Base-by-base conservation (phyloP, 2,797 vertebrate species). In the Tangara arthus region DNA sequence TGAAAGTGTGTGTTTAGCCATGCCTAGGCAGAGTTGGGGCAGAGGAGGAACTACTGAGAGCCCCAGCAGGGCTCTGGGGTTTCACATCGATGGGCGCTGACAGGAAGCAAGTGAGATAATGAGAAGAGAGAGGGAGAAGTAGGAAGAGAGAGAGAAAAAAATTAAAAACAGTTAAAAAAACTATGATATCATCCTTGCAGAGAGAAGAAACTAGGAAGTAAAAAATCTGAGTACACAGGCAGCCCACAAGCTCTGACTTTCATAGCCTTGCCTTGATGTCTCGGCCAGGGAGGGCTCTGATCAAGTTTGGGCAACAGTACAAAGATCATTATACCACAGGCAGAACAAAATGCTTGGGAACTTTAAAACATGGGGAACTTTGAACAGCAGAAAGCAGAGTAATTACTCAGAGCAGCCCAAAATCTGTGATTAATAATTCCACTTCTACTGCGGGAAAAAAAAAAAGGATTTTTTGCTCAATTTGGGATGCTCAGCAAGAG, bases 81-180 rank as follows among this genome's bases (percentile, higher is more conserved):
- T 93, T 94, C 91, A 90, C 93, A 79, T 77, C 22, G 39, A 35
- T 4, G 4, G 12, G 17, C 24, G 5, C 84, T 93, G 94, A 89
- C 84, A 87, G 79, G 94, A 95, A 96, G 89, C 84, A 75, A 95
- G 64, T 15, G 8, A 88, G 73, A 56, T 88, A 94, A 88, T 28
- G 16, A 95, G 92, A 95, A 93, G 81, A 87, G 65, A 86, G 94
- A 91, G 80, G 65, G 82, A 95, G 80, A 95, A 96, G 77, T 81
- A 96, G 79, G 82, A 84, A 86, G 46, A 89, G 46, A 87, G 50
- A 34, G 32, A 53, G 41, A 35, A 27, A 56, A 85, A 42, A n/a
- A 7, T 19, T 6, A 79, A 47, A 91, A 65, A 64, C 27, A 50
- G 19, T 16, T 50, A 23, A 64, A 83, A 91, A 52, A 81, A 3